Conservation (phyloP, 2,888 invertebrate genomes). For the Boloria euphrosyne region DNA sequence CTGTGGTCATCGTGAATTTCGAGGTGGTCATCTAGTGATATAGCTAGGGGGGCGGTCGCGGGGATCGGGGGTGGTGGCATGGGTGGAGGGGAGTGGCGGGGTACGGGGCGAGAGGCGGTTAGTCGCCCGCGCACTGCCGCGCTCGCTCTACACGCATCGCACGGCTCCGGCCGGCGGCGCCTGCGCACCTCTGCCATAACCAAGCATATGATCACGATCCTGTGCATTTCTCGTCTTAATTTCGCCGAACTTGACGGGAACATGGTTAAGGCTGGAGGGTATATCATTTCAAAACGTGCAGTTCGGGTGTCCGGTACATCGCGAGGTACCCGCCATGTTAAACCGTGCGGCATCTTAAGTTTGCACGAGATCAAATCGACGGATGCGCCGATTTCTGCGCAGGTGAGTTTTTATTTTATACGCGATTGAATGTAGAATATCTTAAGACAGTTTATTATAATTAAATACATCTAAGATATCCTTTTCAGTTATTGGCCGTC, state of each 20-base stretch:
- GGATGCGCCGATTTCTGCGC: conserved; percentile 42
- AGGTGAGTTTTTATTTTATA: conserved; percentile 54
- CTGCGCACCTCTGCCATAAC: conserved; percentile 40
- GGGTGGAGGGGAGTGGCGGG: conserved; percentile 54
- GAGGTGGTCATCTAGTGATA: conserved; percentile 57
- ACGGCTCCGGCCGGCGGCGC: conserved; percentile 58
- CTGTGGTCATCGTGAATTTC: conserved; percentile 45
- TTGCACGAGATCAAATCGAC: conserved; percentile 42
- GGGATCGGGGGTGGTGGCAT: conserved; percentile 59
- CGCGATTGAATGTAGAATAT: conserved; percentile 20
- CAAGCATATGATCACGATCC: conserved; percentile 28
- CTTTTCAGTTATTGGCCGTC: neutral
- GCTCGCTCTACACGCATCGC: conserved; percentile 59
- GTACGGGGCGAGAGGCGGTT: conserved; percentile 66
- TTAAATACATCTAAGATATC: neutral
- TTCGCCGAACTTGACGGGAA: conserved; percentile 31
- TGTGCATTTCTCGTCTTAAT: conserved; percentile 38
- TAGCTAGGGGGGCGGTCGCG: conserved; percentile 47
- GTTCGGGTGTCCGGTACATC: conserved; percentile 47
- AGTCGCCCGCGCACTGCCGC: conserved; percentile 66
- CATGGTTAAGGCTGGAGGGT: conserved; percentile 35
- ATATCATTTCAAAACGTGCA: conserved; percentile 42
- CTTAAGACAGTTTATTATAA: neutral
- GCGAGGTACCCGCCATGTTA: conserved; percentile 49
- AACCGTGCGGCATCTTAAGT: conserved; percentile 53